A percentile compares a stretch with the other conserved stretches of the same genome.
phyloP scores from a whole-genome alignment of 2,113 vertebrate genomes.

The Motacilla tschutschensis region DNA sequence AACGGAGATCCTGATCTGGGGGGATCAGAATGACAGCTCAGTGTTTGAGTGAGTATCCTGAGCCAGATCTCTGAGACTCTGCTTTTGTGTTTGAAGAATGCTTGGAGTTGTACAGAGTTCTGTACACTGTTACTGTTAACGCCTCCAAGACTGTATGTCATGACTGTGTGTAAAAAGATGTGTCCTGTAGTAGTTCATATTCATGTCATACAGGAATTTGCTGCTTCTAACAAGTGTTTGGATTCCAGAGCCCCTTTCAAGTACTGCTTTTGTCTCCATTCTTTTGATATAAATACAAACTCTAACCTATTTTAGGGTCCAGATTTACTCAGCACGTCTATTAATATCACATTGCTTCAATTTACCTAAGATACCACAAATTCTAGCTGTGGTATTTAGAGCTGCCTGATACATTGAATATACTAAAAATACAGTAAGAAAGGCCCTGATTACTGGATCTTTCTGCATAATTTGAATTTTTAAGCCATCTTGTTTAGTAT shows the following conservation, averaged over 20 bases:
- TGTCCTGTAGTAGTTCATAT: not conserved
- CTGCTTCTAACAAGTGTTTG: not conserved
- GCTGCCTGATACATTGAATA: not conserved
- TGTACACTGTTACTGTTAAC: not conserved
- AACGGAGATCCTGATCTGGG: slow-evolving; percentile 98
- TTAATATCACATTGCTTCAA: not conserved
- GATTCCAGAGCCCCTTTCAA: not conserved
- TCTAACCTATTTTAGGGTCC: not conserved
- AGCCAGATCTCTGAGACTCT: not conserved
- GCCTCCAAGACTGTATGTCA: not conserved
- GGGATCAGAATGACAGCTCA: slow-evolving; percentile 98
- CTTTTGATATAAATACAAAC: not conserved
- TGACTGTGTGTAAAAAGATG: not conserved
- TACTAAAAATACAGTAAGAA: not conserved
- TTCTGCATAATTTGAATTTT: not conserved
- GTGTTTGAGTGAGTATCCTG: slow-evolving; percentile 91
- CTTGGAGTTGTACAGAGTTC: not conserved
- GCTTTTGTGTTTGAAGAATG: not conserved
- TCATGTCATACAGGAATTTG: not conserved
- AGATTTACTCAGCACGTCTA: not conserved
- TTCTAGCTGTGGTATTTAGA: not conserved
- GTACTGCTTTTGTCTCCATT: not conserved
- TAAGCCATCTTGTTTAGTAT: not conserved
- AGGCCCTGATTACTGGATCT: not conserved
- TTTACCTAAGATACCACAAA: not conserved